Conservation (phyloP, 2,113 vertebrate species). For the Halichoerus grypus region DNA sequence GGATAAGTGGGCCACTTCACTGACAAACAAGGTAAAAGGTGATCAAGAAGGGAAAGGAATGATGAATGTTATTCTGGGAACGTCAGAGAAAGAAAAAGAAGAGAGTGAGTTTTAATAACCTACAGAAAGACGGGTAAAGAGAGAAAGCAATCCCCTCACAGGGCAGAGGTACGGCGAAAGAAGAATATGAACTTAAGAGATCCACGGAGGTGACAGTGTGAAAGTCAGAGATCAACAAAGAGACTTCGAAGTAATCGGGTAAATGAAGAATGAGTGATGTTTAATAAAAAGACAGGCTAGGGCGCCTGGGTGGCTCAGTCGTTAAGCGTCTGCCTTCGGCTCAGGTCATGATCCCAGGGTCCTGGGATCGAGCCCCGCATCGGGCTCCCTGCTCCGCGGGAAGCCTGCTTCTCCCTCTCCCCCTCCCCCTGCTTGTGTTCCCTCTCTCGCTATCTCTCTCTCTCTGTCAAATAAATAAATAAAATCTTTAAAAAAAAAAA, state of each 20-base stretch:
- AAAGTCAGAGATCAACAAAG: background rate
- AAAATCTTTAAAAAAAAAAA: conserved; percentile 12
- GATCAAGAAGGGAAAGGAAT: background rate
- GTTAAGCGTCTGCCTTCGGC: no score
- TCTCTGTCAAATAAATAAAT: no score
- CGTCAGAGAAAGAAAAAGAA: background rate
- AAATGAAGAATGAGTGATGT: background rate
- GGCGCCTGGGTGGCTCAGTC: no score
- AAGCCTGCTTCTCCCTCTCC: no score
- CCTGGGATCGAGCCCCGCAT: no score
- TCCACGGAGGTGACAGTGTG: background rate
- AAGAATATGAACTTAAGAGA: background rate
- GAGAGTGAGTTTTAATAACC: background rate
- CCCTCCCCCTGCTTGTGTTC: no score
- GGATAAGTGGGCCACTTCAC: background rate
- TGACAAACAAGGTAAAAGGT: conserved; percentile 1
- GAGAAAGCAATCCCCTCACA: background rate
- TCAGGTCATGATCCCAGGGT: no score
- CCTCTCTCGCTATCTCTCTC: no score
- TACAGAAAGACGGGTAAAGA: background rate
- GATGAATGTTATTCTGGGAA: background rate
- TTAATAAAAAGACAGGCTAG: background rate
- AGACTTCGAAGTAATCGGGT: background rate
- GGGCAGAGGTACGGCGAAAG: background rate
- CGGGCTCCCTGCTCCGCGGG: no score